These are phyloP conservation scores for Ageneiosus marmoratus DNA, from an alignment of 2,113 vertebrate species.

Conservation along the genomic window DNA sequence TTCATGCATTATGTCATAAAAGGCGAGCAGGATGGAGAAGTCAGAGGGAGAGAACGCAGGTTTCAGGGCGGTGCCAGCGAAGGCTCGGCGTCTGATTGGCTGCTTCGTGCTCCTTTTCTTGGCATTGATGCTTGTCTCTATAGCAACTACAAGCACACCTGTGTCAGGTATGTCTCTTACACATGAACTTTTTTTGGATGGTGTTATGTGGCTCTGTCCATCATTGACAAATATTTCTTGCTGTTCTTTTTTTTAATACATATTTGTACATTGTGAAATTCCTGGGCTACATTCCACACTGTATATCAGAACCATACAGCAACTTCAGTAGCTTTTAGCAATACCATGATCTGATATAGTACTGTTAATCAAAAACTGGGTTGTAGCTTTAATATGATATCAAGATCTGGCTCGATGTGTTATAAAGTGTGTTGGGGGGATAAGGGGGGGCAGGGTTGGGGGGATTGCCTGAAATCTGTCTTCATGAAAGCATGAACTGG, in stretches of 20 bases:
- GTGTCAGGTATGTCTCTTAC: slow-evolving; percentile 60
- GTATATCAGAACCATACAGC: not conserved
- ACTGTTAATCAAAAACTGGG: not conserved
- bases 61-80: slow-evolving; percentile 55
- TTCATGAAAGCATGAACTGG: not conserved
- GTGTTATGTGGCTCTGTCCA: not conserved
- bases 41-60: slow-evolving; percentile 43
- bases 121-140: slow-evolving; percentile 57
- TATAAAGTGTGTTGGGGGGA: not conserved
- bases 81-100: slow-evolving; percentile 29
- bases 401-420: not conserved
- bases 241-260: not conserved
- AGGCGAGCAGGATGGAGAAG: slow-evolving; percentile 52
- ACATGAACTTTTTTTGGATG: not conserved
- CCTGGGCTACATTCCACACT: not conserved
- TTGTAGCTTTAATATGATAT: not conserved
- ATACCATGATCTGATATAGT: not conserved
- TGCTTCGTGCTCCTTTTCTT: slow-evolving; percentile 52
- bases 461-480: not conserved
- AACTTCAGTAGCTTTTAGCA: not conserved
- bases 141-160: slow-evolving; percentile 60
- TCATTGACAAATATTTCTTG: not conserved
- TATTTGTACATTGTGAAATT: not conserved
- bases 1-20: slow-evolving; percentile 42
- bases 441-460: no score